Evolutionary conservation across 2,888 invertebrate species (phyloP).

Genomic region (Strigamia maritima): DNA sequence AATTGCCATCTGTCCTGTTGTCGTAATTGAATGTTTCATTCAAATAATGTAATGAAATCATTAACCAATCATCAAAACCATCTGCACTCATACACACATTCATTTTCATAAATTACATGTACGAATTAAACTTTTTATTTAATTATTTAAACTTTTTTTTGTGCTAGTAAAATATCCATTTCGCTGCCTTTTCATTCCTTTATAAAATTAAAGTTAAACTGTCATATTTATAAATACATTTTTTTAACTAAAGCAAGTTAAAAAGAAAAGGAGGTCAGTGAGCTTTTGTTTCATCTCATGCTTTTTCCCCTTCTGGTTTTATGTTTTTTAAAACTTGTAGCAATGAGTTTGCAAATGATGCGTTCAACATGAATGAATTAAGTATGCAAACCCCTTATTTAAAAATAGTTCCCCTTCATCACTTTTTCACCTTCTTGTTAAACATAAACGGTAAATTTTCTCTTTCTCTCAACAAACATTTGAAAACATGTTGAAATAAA

Average conservation of each 20-base stretch:
- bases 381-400: conserved; percentile 20
- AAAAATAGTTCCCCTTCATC: conserved; percentile 27
- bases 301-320: neutral
- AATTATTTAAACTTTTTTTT: too few species aligned
- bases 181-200: neutral
- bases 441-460: neutral
- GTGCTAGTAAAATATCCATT: neutral
- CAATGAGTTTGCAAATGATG: conserved; percentile 18
- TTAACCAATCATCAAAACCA: conserved; percentile 31
- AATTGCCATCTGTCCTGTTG: conserved; percentile 32
- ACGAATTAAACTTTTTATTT: neutral
- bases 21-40: conserved; percentile 25
- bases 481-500: conserved; percentile 7
- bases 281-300: neutral
- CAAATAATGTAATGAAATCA: conserved; percentile 19
- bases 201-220: neutral
- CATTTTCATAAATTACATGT: neutral
- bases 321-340: neutral
- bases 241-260: neutral
- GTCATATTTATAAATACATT: neutral
- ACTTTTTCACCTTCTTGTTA: conserved; percentile 12
- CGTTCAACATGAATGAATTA: conserved; percentile 28
- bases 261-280: neutral
- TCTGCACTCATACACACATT: neutral
- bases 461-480: neutral